Evolutionary conservation across 2,888 invertebrate species (phyloP), one percentile per base, ranked within the genome.

Genomic region (Sthenelais limicola): DNA sequence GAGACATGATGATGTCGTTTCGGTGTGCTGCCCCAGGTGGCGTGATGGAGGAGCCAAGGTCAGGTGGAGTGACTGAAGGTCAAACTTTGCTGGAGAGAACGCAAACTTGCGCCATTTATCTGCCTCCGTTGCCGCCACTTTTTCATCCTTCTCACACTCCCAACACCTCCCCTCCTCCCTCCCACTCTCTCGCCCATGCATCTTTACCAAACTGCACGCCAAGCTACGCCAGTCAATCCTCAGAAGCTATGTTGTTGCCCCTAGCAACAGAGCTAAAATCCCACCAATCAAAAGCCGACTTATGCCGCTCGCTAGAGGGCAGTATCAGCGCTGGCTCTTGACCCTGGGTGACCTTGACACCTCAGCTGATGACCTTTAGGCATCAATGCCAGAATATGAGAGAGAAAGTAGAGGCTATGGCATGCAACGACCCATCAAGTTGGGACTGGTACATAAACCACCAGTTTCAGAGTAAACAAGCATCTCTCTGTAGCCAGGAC

Each of bases 261-360:
- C 15, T 52, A 30, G 52, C n/a, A 49, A 49, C 49, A 9, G 18
- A 49, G 49, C 21, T 9, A n/a, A 52, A 30, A 52, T 24, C 2
- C 52, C 15, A 30, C 52, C 52, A 24, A 52, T 52, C 26, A 52
- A 30, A 52, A 3, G 52, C 21, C 21, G 28, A 30, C 15, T 52
- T 26, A 52, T n/a, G n/a, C 5, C 24, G 52, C 52, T 24, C 52
- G 52, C 52, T 30, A 52, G 52, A 52, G 52, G 52, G 52, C 52
- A 52, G 4, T 15, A 52, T 12, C 21, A 24, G 52, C 21, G 24
- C n/a, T n/a, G n/a, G n/a, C n/a, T n/a, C n/a, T n/a, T n/a, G n/a
- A n/a, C n/a, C n/a, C n/a, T n/a, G n/a, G 52, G 24, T 52, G 26
- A 52, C 5, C 52, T 21, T 52, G 52, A 30, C n/a, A 30, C 4